A percentile compares a stretch with the other conserved stretches of the same genome.
Conservation (phyloP, 2,797 vertebrate species). For the Poecilia wingei region DNA sequence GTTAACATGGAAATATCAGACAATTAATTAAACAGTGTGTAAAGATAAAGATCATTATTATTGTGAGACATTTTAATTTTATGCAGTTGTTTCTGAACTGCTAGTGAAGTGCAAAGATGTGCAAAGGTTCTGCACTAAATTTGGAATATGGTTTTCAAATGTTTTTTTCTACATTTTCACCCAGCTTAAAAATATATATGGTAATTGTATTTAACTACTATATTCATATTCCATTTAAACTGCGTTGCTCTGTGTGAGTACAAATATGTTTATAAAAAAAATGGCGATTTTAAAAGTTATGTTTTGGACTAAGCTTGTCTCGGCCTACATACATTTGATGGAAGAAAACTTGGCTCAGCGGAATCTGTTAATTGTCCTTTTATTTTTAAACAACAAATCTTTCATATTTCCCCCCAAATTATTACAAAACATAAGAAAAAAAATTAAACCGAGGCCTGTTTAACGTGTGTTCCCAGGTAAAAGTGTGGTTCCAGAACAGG, state of each 20-base stretch:
- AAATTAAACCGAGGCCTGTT: not conserved
- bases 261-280: not conserved
- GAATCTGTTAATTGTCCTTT: not conserved
- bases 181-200: not conserved
- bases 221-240: not conserved
- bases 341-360: not conserved
- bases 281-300: not conserved
- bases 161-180: not conserved
- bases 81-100: not conserved
- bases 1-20: not conserved
- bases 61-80: not conserved
- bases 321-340: not conserved
- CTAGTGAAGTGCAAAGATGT: not conserved
- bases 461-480: constrained; percentile 80
- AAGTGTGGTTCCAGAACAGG: constrained; percentile 97
- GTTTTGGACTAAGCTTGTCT: not conserved
- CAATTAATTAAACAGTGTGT: not conserved
- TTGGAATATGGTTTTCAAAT: not conserved
- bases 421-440: not conserved
- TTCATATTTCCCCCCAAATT: not conserved
- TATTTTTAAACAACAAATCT: not conserved
- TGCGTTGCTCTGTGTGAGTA: not conserved
- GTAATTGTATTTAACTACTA: not conserved
- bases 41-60: not conserved
- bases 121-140: not conserved